Base-by-base conservation (phyloP, 2,113 vertebrate species). In the Ameiurus melas region DNA sequence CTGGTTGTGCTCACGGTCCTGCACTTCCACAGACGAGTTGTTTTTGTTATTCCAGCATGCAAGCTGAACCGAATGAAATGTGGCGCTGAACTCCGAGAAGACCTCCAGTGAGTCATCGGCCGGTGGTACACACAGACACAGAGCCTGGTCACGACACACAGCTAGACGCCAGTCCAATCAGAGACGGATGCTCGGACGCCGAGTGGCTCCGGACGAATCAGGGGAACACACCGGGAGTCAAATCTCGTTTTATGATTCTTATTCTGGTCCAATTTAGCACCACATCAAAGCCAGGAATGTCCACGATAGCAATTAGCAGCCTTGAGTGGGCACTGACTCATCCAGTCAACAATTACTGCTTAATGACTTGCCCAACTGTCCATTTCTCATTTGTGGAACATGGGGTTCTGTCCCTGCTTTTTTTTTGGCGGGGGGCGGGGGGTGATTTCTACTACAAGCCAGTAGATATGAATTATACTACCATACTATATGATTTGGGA, bases 261-360 rank as follows among this genome's bases (percentile, higher is more conserved):
- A 20, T 62, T 87, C 86, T 43, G 36, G 57, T 14, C 19, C 57
- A 39, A 2, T 82, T 81, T 60, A 60, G 20, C 16, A 39, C 55
- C 39, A 10, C 30, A 73, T 87, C 47, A 87, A 79, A 87, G 83
- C 73, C 43, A 10, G 33, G 36, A 43, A 83, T 36, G 68, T 64
- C 51, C 68, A 6, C 27, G 22, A 14, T 1, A 22, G 57, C 58
- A 47, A 64, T 85, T 88, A 88, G 64, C 62, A 81, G n/a, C 62
- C 47, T n/a, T 55, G 83, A 82, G 58, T 64, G 13, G 22, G 13
- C 19, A 36, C 39, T 83, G 89, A 88, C 47, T 90, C 89, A 90
- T 89, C 78, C 51, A 53, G 51, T 71, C 43, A 82, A 83, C 33
- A 84, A 85, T 75, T 82, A 71, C 62, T 75, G 64, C 84, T 84